phyloP scores from a whole-genome alignment of 2,797 vertebrate species.

The Galago senegalensis region DNA sequence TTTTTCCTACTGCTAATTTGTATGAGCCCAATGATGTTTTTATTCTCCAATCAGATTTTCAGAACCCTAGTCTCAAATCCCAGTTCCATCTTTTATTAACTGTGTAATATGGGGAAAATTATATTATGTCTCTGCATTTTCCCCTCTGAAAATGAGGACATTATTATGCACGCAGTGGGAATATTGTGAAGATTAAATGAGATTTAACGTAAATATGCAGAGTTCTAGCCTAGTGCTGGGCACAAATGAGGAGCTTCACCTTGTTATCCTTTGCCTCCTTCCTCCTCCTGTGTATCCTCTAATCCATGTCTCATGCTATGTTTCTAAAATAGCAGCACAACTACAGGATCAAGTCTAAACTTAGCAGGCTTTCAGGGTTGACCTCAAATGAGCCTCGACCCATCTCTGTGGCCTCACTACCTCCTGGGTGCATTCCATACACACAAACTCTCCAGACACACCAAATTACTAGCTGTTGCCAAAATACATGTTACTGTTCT shows the following conservation, averaged over 20 bases:
- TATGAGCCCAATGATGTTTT: not conserved
- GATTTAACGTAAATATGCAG: not conserved
- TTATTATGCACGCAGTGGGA: not conserved
- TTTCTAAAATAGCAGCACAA: not conserved
- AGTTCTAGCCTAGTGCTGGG: not conserved
- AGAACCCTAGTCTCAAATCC: slow-evolving; percentile 52
- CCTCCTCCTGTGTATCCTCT: not conserved
- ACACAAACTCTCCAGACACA: not conserved
- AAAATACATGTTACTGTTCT: not conserved
- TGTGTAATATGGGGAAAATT: not conserved
- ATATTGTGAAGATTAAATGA: not conserved
- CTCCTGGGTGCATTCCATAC: not conserved
- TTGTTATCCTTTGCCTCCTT: not conserved
- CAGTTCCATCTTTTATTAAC: not conserved
- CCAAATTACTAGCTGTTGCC: slow-evolving; percentile 37
- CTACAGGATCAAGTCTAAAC: slow-evolving; percentile 9
- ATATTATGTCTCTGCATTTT: not conserved
- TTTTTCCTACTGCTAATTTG: slow-evolving; percentile 1
- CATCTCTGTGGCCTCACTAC: not conserved
- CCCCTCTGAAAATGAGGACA: not conserved
- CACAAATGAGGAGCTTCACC: not conserved
- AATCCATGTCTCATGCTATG: not conserved
- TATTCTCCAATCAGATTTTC: slow-evolving; percentile 5
- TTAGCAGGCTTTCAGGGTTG: not conserved
- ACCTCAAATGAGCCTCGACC: not conserved